Conservation (phyloP, 2,113 vertebrate species). For the Rhynchopsitta pachyrhyncha region DNA sequence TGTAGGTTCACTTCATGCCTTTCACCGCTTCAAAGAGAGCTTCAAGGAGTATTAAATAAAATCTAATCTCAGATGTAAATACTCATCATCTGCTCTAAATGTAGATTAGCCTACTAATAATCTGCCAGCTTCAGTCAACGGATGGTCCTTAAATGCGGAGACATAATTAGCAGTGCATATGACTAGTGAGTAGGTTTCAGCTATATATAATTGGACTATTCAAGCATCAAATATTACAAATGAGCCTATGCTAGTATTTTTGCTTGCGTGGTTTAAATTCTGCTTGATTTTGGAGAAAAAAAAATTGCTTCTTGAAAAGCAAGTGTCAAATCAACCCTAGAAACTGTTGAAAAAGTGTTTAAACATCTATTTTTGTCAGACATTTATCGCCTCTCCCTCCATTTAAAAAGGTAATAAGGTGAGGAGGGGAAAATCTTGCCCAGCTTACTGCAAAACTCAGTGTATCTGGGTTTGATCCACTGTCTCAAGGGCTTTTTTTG, state of each 20-base stretch:
- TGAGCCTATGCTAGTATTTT: not conserved
- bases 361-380: not conserved
- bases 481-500: not conserved
- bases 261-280: not conserved
- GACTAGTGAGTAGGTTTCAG: not conserved
- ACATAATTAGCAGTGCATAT: conserved; percentile 37
- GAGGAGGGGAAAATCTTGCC: not conserved
- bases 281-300: not conserved
- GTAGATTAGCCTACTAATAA: conserved; percentile 49
- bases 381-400: not conserved
- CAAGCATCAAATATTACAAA: not conserved
- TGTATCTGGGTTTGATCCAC: not conserved
- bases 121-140: conserved; percentile 7
- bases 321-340: not conserved
- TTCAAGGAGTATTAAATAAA: conserved; percentile 28
- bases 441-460: rapidly evolving
- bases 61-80: conserved; percentile 36
- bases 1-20: not conserved
- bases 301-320: not conserved
- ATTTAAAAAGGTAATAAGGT: not conserved
- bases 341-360: not conserved
- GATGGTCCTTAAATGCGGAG: conserved; percentile 12
- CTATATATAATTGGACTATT: not conserved
- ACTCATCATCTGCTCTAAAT: conserved; percentile 41
- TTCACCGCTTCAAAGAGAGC: not conserved